Conservation (phyloP, 2,797 vertebrate genomes). For the Gila robusta region DNA sequence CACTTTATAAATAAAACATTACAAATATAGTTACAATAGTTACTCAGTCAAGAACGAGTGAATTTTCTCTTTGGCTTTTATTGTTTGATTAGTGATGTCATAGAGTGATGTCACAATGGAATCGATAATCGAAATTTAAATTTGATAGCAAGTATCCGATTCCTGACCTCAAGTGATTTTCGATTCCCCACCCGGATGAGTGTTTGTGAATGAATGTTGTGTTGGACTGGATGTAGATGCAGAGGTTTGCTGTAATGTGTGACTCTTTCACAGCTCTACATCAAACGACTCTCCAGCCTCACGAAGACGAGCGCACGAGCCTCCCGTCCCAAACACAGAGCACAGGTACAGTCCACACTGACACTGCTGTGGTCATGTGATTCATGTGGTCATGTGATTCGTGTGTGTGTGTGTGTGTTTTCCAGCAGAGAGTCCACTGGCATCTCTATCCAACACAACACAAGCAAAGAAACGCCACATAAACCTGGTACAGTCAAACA, state of each 20-base stretch:
- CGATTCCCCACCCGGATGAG: too few species aligned
- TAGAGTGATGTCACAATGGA: too few species aligned
- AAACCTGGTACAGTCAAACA: slow-evolving; percentile 15
- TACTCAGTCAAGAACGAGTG: too few species aligned
- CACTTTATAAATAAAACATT: too few species aligned
- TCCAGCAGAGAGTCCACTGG: slow-evolving; percentile 30
- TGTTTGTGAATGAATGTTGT: background rate
- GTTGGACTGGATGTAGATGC: background rate
- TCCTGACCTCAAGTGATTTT: too few species aligned
- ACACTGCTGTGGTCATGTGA: background rate
- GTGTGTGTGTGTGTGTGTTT: background rate
- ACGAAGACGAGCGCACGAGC: slow-evolving; percentile 59
- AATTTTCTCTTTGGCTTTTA: too few species aligned
- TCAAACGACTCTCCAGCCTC: slow-evolving; percentile 49
- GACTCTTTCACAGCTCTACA: slow-evolving; percentile 71
- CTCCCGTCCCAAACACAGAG: slow-evolving; percentile 41
- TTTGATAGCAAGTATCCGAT: too few species aligned
- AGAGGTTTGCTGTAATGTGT: background rate
- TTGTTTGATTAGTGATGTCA: too few species aligned
- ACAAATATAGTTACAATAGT: too few species aligned
- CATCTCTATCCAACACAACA: background rate
- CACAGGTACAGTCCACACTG: slow-evolving; percentile 66
- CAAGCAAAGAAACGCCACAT: slow-evolving; percentile 12
- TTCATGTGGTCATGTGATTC: background rate
- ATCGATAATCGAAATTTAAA: too few species aligned